Base-by-base conservation (phyloP, 1,140 invertebrate genomes). In the Cyclina sinensis region DNA sequence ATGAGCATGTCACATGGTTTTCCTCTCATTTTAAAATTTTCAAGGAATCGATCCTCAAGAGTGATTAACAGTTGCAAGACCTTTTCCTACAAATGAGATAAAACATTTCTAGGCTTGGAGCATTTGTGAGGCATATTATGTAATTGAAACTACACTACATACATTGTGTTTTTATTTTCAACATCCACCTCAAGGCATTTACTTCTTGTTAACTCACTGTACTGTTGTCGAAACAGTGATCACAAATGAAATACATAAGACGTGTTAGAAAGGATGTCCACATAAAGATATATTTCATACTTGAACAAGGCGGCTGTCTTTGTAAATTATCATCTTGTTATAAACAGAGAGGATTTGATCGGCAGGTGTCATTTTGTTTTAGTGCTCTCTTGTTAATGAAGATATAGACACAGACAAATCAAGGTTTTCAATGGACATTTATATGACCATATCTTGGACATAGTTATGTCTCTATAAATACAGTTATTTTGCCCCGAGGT, bases 391-490 rank as follows among this genome's bases (percentile, higher is more conserved):
- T 39, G 14, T 70, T 65, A 70, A 70, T 70, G 30, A 37, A 70
- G 65, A 70, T 37, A 39, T 39, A 70, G 18, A 16, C 4, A 70
- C 7, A 30, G 24, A 65, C n/a, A n/a, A 54, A n/a, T 54, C 27
- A 65, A n/a, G 35, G 30, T 9, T 70, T 37, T 70, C 16, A 70
- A 37, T 78, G 74, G 74, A 78, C 74, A 51, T 78, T 51, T 78
- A 78, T 70, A 54, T 51, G 74, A 54, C 48, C 16, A 14, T 27
- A 51, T 7, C 9, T 78, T 78, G 74, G 74, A 78, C 74, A 78
- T 78, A 78, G 74, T 78, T 78, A 78, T 78, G 74, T 78, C 43
- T 78, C 74, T 78, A 78, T 62, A 78, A 14, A 76, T 65, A 39
- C 73, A 79, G 70, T 76, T 57, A 39, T 86, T 78, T 86, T 62